Evolutionary conservation across 2,888 invertebrate species (phyloP).

Genomic region (Isoperla grammatica): DNA sequence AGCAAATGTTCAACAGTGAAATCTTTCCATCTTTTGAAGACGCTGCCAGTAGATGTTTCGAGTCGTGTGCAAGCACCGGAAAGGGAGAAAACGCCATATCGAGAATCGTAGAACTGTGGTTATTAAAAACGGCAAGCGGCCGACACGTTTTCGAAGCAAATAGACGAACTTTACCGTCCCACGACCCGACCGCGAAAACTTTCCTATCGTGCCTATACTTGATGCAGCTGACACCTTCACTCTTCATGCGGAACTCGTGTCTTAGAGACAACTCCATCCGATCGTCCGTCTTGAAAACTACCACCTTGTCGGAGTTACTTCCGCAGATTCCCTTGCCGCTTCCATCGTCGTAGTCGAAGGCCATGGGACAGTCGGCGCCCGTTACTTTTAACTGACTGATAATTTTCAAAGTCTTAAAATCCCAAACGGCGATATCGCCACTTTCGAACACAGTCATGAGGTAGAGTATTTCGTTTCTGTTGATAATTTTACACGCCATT

Average conservation of each 20-base stretch:
- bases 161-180: slow-evolving; percentile 69
- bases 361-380: slow-evolving; percentile 56
- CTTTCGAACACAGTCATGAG: slow-evolving; percentile 68
- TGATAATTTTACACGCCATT: slow-evolving; percentile 57
- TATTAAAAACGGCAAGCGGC: slow-evolving; percentile 64
- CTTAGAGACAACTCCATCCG: slow-evolving; percentile 43
- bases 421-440: slow-evolving; percentile 67
- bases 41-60: slow-evolving; percentile 68
- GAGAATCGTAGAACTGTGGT: slow-evolving; percentile 64
- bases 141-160: slow-evolving; percentile 73
- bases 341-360: slow-evolving; percentile 62
- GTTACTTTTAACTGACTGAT: slow-evolving; percentile 52
- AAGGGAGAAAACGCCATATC: slow-evolving; percentile 65
- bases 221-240: slow-evolving; percentile 58
- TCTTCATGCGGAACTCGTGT: slow-evolving; percentile 38
- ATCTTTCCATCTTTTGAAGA: slow-evolving; percentile 69
- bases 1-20: slow-evolving; percentile 60
- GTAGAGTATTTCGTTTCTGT: slow-evolving; percentile 47
- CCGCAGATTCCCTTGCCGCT: slow-evolving; percentile 64
- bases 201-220: slow-evolving; percentile 63
- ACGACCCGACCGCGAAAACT: slow-evolving; percentile 67
- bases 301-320: slow-evolving; percentile 55
- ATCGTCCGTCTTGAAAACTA: slow-evolving; percentile 54
- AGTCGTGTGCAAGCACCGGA: slow-evolving; percentile 60
- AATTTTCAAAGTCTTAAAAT: slow-evolving; percentile 55